A percentile compares a stretch with the other conserved stretches of the same genome.
Evolutionary conservation across 2,113 vertebrate genomes (phyloP).

Genomic region (Cyanistes caeruleus): DNA sequence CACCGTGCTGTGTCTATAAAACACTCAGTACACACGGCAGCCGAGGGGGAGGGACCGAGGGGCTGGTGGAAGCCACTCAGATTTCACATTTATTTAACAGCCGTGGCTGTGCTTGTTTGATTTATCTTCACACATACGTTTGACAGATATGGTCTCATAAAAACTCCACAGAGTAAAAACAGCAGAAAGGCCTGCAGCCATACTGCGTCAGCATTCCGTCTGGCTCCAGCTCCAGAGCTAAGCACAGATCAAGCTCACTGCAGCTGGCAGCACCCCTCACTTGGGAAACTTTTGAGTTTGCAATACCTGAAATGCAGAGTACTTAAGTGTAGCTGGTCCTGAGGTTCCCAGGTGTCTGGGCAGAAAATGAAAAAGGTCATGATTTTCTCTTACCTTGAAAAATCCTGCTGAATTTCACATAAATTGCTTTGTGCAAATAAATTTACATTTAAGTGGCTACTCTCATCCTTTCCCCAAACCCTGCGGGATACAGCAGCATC

Average conservation of each 20-base stretch:
- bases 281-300: background rate
- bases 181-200: conserved; percentile 63
- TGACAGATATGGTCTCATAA: conserved; percentile 75
- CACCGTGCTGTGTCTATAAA: conserved; percentile 11
- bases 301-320: background rate
- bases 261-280: background rate
- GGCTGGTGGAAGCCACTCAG: conserved; percentile 56
- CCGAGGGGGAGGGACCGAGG: background rate
- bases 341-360: background rate
- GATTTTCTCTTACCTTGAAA: background rate
- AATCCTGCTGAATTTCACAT: background rate
- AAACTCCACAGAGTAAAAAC: conserved; percentile 66
- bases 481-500: background rate
- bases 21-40: background rate
- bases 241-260: background rate
- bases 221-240: background rate
- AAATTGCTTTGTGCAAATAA: background rate
- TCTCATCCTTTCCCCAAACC: background rate
- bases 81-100: conserved; percentile 62
- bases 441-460: background rate
- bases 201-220: background rate
- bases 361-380: background rate
- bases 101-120: conserved; percentile 58
- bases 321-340: background rate
- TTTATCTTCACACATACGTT: conserved; percentile 62